These are phyloP conservation scores for Podarcis muralis DNA, from an alignment of 2,113 vertebrate species.

Conservation along the genomic window DNA sequence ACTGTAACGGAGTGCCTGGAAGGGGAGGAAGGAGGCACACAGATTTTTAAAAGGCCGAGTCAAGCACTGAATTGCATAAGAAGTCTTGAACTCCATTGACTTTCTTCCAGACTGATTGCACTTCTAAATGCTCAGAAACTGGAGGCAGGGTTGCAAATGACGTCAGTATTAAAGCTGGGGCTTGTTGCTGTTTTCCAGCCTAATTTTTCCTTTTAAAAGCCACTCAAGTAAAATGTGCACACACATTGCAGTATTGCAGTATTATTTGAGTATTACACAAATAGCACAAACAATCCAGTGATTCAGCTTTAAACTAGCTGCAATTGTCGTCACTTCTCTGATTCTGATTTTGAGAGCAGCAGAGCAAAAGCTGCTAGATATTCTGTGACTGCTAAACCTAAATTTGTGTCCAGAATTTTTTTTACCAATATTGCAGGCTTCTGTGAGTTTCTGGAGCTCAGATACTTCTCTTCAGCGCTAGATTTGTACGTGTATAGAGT, in stretches of 20 bases:
- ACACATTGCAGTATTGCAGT: too few relatives aligned
- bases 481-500: neutral
- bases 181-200: too few relatives aligned
- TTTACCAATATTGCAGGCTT: neutral
- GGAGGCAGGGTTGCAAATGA: neutral
- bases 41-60: neutral
- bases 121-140: neutral
- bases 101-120: neutral
- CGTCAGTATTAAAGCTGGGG: too few relatives aligned
- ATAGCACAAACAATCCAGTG: neutral
- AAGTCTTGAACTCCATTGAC: neutral
- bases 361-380: neutral
- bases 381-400: neutral
- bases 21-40: neutral
- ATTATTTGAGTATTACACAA: neutral
- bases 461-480: neutral
- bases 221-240: too few relatives aligned
- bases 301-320: neutral
- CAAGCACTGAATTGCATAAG: neutral
- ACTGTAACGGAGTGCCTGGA: neutral
- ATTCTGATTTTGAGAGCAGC: neutral
- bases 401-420: neutral
- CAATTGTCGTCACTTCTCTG: too few relatives aligned
- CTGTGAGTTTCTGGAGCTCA: neutral
- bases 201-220: too few relatives aligned